Conservation (phyloP, 2,888 invertebrate genomes). For the Drosophila lutescens region DNA sequence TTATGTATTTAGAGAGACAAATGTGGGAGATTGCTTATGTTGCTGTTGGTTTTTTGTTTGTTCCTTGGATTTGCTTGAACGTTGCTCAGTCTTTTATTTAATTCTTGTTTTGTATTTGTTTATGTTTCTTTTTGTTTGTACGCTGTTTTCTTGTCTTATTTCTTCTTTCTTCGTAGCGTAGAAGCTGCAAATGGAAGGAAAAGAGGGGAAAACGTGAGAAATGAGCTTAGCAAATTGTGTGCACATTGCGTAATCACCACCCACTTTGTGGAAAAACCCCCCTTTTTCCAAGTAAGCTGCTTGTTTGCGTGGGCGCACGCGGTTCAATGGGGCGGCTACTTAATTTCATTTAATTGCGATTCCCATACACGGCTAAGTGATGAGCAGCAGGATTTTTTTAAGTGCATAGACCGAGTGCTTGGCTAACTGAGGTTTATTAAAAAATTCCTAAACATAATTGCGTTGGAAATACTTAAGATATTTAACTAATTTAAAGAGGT, state of each 20-base stretch:
- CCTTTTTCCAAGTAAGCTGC: slow-evolving; percentile 13
- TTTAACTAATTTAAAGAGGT: not conserved
- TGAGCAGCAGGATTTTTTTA: slow-evolving; percentile 3
- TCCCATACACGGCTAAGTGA: slow-evolving; percentile 7
- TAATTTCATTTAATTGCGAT: slow-evolving; percentile 56
- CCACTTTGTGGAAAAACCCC: slow-evolving; percentile 2
- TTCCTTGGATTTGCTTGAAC: slow-evolving; percentile 54
- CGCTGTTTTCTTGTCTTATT: slow-evolving; percentile 38
- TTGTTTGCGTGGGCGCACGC: slow-evolving; percentile 44
- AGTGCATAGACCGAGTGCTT: not conserved
- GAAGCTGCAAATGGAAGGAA: slow-evolving; percentile 19
- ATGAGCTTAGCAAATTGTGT: slow-evolving; percentile 50
- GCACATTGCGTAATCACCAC: slow-evolving; percentile 54
- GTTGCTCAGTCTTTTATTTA: slow-evolving; percentile 72
- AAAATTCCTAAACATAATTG: not conserved
- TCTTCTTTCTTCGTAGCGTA: slow-evolving; percentile 22
- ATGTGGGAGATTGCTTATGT: slow-evolving; percentile 63
- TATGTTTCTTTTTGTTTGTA: slow-evolving; percentile 40
- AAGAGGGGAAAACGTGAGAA: slow-evolving; percentile 16
- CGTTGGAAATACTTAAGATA: not conserved
- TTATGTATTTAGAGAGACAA: slow-evolving; percentile 18
- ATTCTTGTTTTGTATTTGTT: slow-evolving; percentile 45
- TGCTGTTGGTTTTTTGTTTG: slow-evolving; percentile 35
- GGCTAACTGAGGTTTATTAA: not conserved
- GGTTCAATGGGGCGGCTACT: slow-evolving; percentile 55